Conservation (phyloP, 2,888 invertebrate species). For the Julus scanicus region DNA sequence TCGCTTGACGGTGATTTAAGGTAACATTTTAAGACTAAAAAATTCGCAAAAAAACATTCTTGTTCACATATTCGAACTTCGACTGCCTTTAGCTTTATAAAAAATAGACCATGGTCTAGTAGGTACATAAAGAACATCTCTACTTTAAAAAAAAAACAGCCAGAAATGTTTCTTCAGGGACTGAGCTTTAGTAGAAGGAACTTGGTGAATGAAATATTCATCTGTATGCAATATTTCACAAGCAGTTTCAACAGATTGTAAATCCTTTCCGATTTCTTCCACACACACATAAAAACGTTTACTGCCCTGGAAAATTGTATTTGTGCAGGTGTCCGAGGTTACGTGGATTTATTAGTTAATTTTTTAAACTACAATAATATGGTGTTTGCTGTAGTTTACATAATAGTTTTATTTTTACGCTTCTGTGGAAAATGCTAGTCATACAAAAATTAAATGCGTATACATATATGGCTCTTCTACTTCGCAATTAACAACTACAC, state of each 20-base stretch:
- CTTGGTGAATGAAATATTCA: not conserved
- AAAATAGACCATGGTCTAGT: not conserved
- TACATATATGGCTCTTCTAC: too few species aligned
- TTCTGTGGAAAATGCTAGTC: too few species aligned
- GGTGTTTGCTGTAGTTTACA: too few species aligned
- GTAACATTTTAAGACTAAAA: not conserved
- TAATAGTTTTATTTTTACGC: too few species aligned
- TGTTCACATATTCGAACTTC: not conserved
- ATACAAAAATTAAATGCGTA: too few species aligned
- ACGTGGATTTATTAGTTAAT: too few species aligned
- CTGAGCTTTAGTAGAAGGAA: not conserved
- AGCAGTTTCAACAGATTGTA: not conserved
- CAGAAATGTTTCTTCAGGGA: not conserved
- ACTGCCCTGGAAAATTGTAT: too few species aligned
- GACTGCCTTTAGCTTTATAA: not conserved
- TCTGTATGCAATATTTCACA: not conserved
- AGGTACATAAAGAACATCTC: not conserved
- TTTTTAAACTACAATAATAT: too few species aligned
- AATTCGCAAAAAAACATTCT: not conserved
- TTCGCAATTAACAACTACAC: too few species aligned
- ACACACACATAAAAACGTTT: too few species aligned
- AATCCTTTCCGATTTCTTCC: not conserved
- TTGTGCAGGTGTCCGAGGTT: too few species aligned
- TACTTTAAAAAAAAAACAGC: not conserved
- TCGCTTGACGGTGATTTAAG: not conserved